Evolutionary conservation across 2,888 invertebrate species (phyloP), one percentile per base, ranked within the genome.

Genomic region (Stenodema calcarata): DNA sequence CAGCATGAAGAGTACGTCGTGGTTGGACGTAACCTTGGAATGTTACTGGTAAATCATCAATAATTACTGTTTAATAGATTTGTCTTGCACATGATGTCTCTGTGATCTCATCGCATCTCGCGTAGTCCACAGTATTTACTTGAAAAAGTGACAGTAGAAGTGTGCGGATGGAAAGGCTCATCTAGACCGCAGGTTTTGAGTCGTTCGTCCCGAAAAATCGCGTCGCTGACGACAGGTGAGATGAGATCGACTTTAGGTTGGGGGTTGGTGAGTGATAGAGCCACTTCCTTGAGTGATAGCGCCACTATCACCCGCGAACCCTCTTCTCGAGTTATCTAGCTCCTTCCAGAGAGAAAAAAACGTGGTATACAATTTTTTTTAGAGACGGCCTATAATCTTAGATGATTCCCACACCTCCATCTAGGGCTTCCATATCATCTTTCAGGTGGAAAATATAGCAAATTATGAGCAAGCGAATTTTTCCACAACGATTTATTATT

Each of bases 271-370:
- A 78, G 78, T 78, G 78, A 78, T 78, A 11, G 44, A 42, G 78
- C 44, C 27, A 78, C 78, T 78, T 78, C 78, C 78, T 78, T 78
- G 44, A 44, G 44, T 78, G 44, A 78, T 44, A 78, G 78, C 41
- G 41, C 42, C 27, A 78, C 41, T 42, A 44, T 44, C 75, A 4
- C 75, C 30, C 35, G 9, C 35, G 12, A 47, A 18, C 35, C 78
- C 42, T 23, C 35, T 44, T 14, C 27, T 23, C 23, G 23, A 62
- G 62, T 62, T 62, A 62, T 62, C 62, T 62, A 78, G 78, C n/a
- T 14, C 11, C 44, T 44, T 78, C 35, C 16, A 73, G 4, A 69
- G n/a, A n/a, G n/a, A n/a, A n/a, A n/a, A n/a, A n/a, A n/a, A n/a
- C n/a, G n/a, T n/a, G n/a, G n/a, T n/a, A n/a, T 70, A 18, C 18